phyloP scores from a whole-genome alignment of 23 tunicate species.

The Oikopleura vanhoeffeni region DNA sequence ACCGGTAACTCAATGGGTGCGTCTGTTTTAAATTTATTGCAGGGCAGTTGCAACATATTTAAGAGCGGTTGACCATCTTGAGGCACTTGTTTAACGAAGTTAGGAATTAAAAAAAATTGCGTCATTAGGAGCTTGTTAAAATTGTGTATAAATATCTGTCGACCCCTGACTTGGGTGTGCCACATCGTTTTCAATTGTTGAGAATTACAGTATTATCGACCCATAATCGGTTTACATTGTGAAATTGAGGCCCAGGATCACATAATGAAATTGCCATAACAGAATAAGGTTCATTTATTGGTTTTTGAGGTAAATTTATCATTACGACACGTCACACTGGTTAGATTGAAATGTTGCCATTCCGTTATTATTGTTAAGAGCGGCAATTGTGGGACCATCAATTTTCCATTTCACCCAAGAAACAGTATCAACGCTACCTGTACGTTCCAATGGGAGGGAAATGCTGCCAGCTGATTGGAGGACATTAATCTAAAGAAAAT shows the following conservation, averaged over 20 bases:
- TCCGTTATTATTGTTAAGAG: background rate
- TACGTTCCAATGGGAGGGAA: background rate
- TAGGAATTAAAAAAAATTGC: too few species aligned
- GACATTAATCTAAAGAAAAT: background rate
- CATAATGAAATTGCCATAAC: background rate
- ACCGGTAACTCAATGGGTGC: too few species aligned
- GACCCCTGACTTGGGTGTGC: too few species aligned
- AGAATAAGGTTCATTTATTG: slow-evolving; percentile 2
- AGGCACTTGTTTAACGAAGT: too few species aligned
- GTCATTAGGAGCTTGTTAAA: too few species aligned
- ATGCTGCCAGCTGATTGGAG: background rate
- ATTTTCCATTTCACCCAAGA: slow-evolving; percentile 15
- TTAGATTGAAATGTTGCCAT: background rate
- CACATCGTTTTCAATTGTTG: too few species aligned
- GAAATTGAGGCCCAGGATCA: slow-evolving; percentile 2
- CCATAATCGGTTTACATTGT: background rate
- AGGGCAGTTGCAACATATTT: too few species aligned
- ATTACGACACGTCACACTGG: background rate
- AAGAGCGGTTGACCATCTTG: too few species aligned
- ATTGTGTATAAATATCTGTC: too few species aligned
- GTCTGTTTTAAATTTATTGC: too few species aligned
- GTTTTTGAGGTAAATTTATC: background rate
- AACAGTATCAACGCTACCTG: background rate
- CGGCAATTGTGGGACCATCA: background rate
- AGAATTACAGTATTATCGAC: too few species aligned